phyloP scores from a whole-genome alignment of 2,888 invertebrate genomes.

The Hypena proboscidalis region DNA sequence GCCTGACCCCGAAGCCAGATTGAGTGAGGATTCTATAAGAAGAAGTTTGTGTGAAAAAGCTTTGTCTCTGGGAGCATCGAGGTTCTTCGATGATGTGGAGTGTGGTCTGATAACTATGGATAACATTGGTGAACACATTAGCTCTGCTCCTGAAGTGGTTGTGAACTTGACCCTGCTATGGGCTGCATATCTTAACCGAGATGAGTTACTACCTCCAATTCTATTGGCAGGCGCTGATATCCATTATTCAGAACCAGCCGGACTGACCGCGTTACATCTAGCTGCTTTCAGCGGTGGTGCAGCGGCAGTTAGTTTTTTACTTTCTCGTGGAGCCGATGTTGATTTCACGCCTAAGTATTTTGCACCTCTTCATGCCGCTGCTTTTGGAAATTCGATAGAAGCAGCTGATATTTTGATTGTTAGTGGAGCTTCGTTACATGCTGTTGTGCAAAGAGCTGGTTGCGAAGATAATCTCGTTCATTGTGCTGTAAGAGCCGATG shows the following conservation, averaged over 20 bases:
- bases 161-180: slow-evolving; percentile 90
- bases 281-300: slow-evolving; percentile 91
- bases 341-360: slow-evolving; percentile 89
- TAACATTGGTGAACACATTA: slow-evolving; percentile 84
- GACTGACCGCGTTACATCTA: slow-evolving; percentile 90
- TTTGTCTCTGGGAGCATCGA: slow-evolving; percentile 86
- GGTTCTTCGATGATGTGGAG: slow-evolving; percentile 91
- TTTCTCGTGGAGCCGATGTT: slow-evolving; percentile 89
- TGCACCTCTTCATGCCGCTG: slow-evolving; percentile 94
- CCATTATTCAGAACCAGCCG: slow-evolving; percentile 89
- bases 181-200: slow-evolving; percentile 89
- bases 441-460: slow-evolving; percentile 88
- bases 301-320: slow-evolving; percentile 88
- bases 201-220: slow-evolving; percentile 89
- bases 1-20: slow-evolving; percentile 88
- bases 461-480: slow-evolving; percentile 93
- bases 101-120: slow-evolving; percentile 87
- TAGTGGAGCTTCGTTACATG: slow-evolving; percentile 88
- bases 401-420: slow-evolving; percentile 91
- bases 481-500: slow-evolving; percentile 93
- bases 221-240: slow-evolving; percentile 88
- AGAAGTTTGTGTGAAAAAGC: slow-evolving; percentile 90
- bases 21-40: slow-evolving; percentile 89
- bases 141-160: slow-evolving; percentile 87
- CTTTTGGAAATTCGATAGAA: slow-evolving; percentile 93